Conservation (phyloP, 2,888 invertebrate species). For the Euzophera pinguis region DNA sequence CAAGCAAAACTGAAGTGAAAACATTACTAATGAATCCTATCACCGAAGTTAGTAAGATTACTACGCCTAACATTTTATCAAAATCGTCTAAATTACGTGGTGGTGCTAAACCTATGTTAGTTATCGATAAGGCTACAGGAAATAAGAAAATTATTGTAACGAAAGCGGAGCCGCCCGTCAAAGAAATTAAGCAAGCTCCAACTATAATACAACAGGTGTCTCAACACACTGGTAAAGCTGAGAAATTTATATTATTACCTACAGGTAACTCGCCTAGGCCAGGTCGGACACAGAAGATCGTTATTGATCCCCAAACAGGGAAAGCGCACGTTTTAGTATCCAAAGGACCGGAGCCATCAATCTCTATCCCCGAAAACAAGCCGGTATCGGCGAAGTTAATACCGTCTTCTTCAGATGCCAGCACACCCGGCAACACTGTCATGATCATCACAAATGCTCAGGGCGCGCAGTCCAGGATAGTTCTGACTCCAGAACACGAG, state of each 20-base stretch:
- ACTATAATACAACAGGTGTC: slow-evolving; percentile 48
- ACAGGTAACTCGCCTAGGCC: slow-evolving; percentile 52
- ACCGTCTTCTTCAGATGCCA: slow-evolving; percentile 49
- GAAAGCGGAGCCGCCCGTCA: slow-evolving; percentile 53
- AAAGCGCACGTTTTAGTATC: slow-evolving; percentile 67
- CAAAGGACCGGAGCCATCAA: slow-evolving; percentile 46
- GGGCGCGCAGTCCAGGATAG: slow-evolving; percentile 80
- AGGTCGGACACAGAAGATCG: slow-evolving; percentile 67
- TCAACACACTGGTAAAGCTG: slow-evolving; percentile 47
- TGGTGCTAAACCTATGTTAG: slow-evolving; percentile 68
- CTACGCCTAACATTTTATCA: slow-evolving; percentile 72
- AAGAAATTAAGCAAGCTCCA: slow-evolving; percentile 51
- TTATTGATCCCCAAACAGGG: slow-evolving; percentile 70
- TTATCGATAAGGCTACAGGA: slow-evolving; percentile 69
- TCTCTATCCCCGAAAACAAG: slow-evolving; percentile 46
- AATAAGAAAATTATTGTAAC: slow-evolving; percentile 73
- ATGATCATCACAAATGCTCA: slow-evolving; percentile 83
- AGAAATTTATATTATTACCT: slow-evolving; percentile 70
- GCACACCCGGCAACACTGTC: slow-evolving; percentile 73
- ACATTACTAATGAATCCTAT: slow-evolving; percentile 61
- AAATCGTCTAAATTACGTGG: slow-evolving; percentile 68
- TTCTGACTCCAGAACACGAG: slow-evolving; percentile 81
- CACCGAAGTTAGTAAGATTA: slow-evolving; percentile 52
- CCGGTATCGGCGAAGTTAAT: slow-evolving; percentile 64
- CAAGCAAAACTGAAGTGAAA: slow-evolving; percentile 58